phyloP scores from a whole-genome alignment of 2,797 vertebrate genomes.

The Scyliorhinus canicula region DNA sequence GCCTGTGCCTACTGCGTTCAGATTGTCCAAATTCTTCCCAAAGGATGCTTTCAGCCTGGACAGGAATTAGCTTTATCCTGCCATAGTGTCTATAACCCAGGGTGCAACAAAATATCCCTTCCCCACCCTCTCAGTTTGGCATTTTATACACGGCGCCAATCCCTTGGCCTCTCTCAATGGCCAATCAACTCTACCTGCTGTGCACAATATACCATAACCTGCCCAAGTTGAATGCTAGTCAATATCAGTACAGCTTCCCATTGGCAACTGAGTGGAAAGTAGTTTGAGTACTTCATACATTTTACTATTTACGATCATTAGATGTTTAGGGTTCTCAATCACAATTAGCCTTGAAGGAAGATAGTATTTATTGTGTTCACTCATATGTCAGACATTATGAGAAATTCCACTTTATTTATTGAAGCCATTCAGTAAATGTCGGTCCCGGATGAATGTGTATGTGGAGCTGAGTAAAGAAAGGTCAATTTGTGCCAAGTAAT shows the following conservation, averaged over 20 bases:
- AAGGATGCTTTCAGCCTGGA: background rate
- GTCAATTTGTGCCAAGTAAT: background rate
- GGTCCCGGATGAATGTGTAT: background rate
- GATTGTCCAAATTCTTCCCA: background rate
- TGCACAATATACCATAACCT: background rate
- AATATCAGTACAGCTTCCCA: slow-evolving; percentile 51
- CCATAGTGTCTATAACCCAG: background rate
- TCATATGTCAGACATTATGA: background rate
- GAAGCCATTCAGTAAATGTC: background rate
- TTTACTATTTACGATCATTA: background rate
- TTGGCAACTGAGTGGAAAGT: slow-evolving; percentile 87
- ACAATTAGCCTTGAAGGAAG: background rate
- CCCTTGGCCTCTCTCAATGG: too few relatives aligned
- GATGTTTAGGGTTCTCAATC: background rate
- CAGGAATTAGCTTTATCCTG: background rate
- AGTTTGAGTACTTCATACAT: slow-evolving; percentile 60
- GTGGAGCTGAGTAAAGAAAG: background rate
- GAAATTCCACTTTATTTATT: background rate
- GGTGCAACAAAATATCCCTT: background rate
- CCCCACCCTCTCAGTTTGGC: too few relatives aligned
- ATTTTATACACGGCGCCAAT: too few relatives aligned
- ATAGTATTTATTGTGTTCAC: background rate
- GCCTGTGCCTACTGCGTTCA: background rate
- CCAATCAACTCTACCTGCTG: background rate
- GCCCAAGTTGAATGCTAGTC: too few relatives aligned